Conservation (phyloP, 2,113 vertebrate species). For the Cervus canadensis region DNA sequence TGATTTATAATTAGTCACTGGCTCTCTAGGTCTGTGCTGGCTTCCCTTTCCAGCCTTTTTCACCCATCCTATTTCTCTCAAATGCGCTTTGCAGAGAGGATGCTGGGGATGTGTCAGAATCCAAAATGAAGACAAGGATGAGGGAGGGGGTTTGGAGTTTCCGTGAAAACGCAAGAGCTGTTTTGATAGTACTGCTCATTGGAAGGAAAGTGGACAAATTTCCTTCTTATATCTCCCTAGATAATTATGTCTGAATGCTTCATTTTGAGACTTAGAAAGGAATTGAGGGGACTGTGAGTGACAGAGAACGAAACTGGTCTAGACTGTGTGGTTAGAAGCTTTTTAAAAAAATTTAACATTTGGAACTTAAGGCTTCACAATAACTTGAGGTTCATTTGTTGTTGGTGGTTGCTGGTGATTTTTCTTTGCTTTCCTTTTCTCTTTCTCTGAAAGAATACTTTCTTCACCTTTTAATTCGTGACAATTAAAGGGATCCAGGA, state of each 20-base stretch:
- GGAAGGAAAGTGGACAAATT: not conserved
- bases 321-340: not conserved
- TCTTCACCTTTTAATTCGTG: conserved; percentile 29
- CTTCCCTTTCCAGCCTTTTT: not conserved
- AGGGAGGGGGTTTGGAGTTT: not conserved
- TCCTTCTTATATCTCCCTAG: not conserved
- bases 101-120: not conserved
- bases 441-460: not conserved
- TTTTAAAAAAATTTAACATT: not conserved
- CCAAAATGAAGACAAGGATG: not conserved
- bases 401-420: not conserved
- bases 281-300: not conserved
- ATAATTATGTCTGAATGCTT: not conserved
- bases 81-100: not conserved
- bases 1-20: not conserved
- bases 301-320: not conserved
- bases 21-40: not conserved
- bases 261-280: not conserved
- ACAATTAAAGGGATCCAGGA: not conserved
- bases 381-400: not conserved
- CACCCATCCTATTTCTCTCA: not conserved
- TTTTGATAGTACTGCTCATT: not conserved
- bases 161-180: not conserved
- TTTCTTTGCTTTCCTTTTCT: not conserved
- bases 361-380: not conserved